Evolutionary conservation across 2,113 vertebrate species (phyloP).

Genomic region (Colossoma macropomum): DNA sequence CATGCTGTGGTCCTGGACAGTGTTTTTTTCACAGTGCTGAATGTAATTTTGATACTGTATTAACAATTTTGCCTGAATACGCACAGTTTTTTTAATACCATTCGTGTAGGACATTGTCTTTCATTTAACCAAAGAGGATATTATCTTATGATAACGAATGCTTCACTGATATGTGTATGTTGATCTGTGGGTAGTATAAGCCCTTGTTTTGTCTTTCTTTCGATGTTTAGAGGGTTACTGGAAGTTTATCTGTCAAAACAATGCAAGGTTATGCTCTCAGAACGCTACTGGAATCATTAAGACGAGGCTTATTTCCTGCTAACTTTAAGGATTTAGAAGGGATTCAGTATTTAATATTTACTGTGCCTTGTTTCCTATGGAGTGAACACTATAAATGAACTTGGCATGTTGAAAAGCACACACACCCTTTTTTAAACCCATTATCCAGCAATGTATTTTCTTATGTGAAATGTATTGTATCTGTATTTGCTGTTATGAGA

Average conservation of each 20-base stretch:
- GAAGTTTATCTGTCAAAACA: not conserved
- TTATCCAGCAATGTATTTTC: conserved; percentile 1
- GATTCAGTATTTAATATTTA: conserved; percentile 72
- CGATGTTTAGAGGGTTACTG: not conserved
- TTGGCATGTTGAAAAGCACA: conserved; percentile 2
- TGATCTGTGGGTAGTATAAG: not conserved
- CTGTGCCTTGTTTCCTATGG: conserved; percentile 78
- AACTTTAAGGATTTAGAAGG: conserved; percentile 73
- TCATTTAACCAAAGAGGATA: not conserved
- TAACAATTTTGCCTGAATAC: not conserved
- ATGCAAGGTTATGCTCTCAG: not conserved
- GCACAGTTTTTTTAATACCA: conserved; percentile 17
- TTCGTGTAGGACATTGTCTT: not conserved
- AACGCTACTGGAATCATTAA: not conserved
- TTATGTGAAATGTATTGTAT: not conserved
- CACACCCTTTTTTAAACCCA: not conserved
- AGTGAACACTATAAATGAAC: not conserved
- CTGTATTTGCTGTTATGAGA: not conserved
- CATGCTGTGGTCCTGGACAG: not conserved
- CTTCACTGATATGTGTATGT: not conserved
- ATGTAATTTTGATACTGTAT: not conserved
- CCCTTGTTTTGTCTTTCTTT: not conserved
- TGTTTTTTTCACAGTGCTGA: not conserved
- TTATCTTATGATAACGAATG: not conserved
- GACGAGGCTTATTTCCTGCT: not conserved